phyloP scores from a whole-genome alignment of 2,888 invertebrate genomes.

The Leptothorax acervorum region DNA sequence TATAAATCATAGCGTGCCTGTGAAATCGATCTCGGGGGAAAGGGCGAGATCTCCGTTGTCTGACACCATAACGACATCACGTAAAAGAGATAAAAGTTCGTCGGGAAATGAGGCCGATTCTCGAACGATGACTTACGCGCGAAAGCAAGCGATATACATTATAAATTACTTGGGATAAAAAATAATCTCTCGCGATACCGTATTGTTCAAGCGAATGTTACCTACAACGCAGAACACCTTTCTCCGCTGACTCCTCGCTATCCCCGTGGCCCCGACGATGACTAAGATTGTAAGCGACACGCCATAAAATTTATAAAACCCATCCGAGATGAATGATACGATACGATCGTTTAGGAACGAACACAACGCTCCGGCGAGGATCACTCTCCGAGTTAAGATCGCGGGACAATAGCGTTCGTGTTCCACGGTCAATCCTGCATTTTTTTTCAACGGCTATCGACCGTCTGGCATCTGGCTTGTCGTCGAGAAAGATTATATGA shows the following conservation, averaged over 20 bases:
- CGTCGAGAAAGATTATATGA: conserved; percentile 62
- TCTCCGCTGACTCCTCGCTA: background rate
- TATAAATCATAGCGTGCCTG: conserved; percentile 49
- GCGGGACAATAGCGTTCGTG: conserved; percentile 69
- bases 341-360: conserved; percentile 76
- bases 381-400: conserved; percentile 74
- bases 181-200: conserved; percentile 23
- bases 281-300: conserved; percentile 61
- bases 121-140: background rate
- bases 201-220: background rate
- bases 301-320: conserved; percentile 66
- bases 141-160: background rate
- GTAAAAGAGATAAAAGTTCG: conserved; percentile 28
- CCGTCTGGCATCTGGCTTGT: conserved; percentile 75
- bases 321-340: conserved; percentile 67
- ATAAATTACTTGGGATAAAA: background rate
- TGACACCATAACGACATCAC: conserved; percentile 38
- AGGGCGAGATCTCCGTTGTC: background rate
- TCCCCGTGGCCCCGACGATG: background rate
- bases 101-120: conserved; percentile 32
- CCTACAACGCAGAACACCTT: background rate
- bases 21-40: conserved; percentile 3
- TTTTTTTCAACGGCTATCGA: conserved; percentile 76
- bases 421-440: conserved; percentile 66
- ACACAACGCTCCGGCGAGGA: conserved; percentile 53